These are phyloP conservation scores for Sebastiscus tertius DNA, from an alignment of 2,797 vertebrate genomes.

Conservation along the genomic window DNA sequence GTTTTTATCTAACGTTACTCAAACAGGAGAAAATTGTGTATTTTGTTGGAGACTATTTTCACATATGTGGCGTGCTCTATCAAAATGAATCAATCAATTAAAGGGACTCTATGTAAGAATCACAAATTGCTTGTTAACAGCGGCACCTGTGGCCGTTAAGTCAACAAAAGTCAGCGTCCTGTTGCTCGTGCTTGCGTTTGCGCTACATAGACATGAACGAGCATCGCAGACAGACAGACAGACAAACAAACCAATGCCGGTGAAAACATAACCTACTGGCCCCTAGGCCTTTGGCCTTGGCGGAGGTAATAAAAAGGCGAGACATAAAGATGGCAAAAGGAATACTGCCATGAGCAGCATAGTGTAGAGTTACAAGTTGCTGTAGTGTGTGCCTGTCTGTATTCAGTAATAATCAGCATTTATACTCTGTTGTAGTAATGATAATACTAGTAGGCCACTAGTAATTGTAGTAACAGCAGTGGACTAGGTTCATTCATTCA, in stretches of 20 bases:
- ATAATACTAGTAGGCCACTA: background rate
- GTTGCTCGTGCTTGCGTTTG: accelerated
- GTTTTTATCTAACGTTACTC: background rate
- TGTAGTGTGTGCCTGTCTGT: background rate
- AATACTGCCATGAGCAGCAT: background rate
- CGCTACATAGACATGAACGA: no score
- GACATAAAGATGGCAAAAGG: background rate
- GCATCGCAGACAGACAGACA: no score
- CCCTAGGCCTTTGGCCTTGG: no score
- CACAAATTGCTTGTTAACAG: no score
- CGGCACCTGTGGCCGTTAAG: accelerated
- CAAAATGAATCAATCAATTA: no score
- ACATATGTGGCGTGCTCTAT: no score
- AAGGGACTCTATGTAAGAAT: no score
- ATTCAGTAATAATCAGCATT: background rate
- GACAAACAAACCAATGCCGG: no score
- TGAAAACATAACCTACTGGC: no score
- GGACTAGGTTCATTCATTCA: background rate
- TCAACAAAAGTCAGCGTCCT: accelerated
- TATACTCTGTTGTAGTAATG: background rate
- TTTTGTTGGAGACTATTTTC: background rate
- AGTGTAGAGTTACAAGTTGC: background rate
- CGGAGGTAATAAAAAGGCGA: background rate
- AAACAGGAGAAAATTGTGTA: background rate
- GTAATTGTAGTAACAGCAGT: background rate